Base-by-base conservation (phyloP, 2,888 invertebrate genomes). In the Agrilus mali region DNA sequence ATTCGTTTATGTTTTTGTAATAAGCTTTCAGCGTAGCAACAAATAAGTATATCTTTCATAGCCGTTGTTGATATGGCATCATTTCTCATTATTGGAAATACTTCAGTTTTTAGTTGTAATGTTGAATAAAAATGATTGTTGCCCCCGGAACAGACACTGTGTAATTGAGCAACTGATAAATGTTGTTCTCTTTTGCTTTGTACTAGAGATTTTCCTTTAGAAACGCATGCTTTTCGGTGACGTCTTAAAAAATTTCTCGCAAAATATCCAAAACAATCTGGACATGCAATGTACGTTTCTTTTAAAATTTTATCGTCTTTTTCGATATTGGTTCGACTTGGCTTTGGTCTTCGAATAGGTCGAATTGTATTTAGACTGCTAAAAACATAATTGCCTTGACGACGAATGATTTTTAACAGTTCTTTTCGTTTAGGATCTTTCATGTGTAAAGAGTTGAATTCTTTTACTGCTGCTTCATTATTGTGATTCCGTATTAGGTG, bases 401-500 rank as follows among this genome's bases (percentile, higher is more conserved):
- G 32, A 12, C 41, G 46, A 17, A 46, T 41, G 4, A 27, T 36
- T 38, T 48, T 44, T 31, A 38, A 16, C 10, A 44, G 32, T 17
- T n/a, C 36, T 36, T 47, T 50, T 45, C 45, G n/a, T 41, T 44
- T 47, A 12, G 50, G 43, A 43, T 47, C 41, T 12, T 45, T 47
- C 31, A 15, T n/a, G 7, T 7, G n/a, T 7, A 38, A 7, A 20
- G 42, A 33, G 32, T 33, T 16, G n/a, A 44, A 41, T 42, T 48
- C 44, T 43, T 44, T 43, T 12, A 50, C 47, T 36, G 45, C 50
- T 32, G 45, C 47, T 41, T 48, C 48, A 13, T 48, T 38, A 38
- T 38, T 33, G 43, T 50, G 47, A 37, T 47, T 43, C 22, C 47
- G 31, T 36, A 33, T 17, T 38, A 49, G 41, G 41, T 49, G 47